Percentiles rank a stretch among this genome's conserved stretches.
Evolutionary conservation across 2,113 vertebrate genomes (phyloP).

Genomic region (Turdus rufiventris): DNA sequence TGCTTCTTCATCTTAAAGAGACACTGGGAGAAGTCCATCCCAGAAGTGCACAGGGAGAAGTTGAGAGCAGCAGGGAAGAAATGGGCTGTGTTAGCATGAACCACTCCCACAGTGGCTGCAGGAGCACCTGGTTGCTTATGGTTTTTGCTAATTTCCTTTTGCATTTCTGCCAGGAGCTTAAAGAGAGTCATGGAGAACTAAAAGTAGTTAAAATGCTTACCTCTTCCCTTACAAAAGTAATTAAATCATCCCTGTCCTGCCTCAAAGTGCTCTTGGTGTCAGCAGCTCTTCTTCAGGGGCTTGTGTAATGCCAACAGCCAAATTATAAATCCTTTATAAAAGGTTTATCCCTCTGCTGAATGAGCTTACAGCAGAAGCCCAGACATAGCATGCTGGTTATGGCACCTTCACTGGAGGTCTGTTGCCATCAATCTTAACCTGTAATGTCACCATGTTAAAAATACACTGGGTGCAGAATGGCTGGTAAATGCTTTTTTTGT

Average conservation of each 20-base stretch:
- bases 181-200: background rate
- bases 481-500: background rate
- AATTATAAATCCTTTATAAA: background rate
- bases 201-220: background rate
- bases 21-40: background rate
- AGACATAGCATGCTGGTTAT: background rate
- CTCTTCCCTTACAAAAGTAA: background rate
- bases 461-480: background rate
- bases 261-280: background rate
- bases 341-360: background rate
- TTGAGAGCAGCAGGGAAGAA: background rate
- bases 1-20: background rate
- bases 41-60: background rate
- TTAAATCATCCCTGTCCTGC: background rate
- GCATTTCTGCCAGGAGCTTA: background rate
- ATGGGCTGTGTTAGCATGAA: background rate
- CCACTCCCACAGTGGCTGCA: rapidly evolving
- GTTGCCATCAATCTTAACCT: constrained; percentile 39
- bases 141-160: background rate
- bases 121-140: background rate
- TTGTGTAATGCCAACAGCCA: rapidly evolving
- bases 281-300: background rate
- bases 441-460: constrained; percentile 37
- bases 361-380: background rate
- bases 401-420: background rate